Base-by-base conservation (phyloP, 2,888 invertebrate genomes). In the Ennomos fuscantarius region DNA sequence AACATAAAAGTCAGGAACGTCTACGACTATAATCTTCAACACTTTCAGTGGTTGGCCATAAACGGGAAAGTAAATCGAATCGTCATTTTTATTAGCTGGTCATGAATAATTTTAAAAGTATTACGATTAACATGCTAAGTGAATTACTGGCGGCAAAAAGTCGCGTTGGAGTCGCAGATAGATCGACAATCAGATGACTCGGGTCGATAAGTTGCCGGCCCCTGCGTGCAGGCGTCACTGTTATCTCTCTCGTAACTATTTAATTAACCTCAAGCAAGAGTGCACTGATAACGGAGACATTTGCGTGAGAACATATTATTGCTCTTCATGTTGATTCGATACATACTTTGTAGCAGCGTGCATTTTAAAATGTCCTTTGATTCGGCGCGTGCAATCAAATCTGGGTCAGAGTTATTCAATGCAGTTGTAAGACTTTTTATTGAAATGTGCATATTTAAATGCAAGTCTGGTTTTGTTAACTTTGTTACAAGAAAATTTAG, bases 171-270 rank as follows among this genome's bases (percentile, higher is more conserved):
- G 72, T 68, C 73, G 45, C 58, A 42, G 75, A 78, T 81, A 81
- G 72, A 73, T 78, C 79, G 70, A 70, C 72, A 83, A 87, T 89
- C 86, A 81, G 87, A 88, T 88, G 78, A 71, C 69, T 75, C 72
- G 76, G 79, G 78, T 82, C 84, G 89, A 89, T 89, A 87, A 87
- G 76, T 74, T 78, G 78, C 76, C 73, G 78, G 78, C 79, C 78
- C 76, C 84, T 83, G 82, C 81, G 79, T 79, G 83, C 82, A 86
- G 86, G 78, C 82, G 81, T 82, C 82, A 79, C 71, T 79, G 72
- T 84, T 87, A 88, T 89, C 84, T 81, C 73, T 76, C 81, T 81
- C 76, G 73, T 80, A 84, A 86, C 86, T 86, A 87, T 89, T 89
- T 89, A 88, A 90, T 90, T 89, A 90, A 89, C 86, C 85, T 78